Base-by-base conservation (phyloP, 1,140 invertebrate species). In the Drosophila willistoni region DNA sequence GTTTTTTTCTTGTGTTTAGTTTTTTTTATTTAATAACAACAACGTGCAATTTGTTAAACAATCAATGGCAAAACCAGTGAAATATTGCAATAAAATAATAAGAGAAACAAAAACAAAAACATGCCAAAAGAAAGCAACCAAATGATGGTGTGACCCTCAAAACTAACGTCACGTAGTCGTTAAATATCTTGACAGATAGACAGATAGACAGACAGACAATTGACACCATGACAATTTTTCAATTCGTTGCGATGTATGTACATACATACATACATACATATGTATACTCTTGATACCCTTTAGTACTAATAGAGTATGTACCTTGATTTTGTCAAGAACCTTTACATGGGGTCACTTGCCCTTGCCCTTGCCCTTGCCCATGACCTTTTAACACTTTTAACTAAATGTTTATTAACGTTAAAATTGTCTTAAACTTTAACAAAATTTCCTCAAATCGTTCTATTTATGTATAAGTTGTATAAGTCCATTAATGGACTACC, bases 31-130 rank as follows among this genome's bases (percentile, higher is more conserved):
- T 73, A 64, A 59, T 80, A 81, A 80, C 81, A 84, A 84, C 63
- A 84, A 84, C 63, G 66, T 84, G 77, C 71, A 76, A 65, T 76
- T 79, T 79, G 68, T 76, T 69, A 7, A 72, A 71, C 73, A 77
- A 63, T 59, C 63, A 72, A 12, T 12, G 36, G 44, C 19, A 9
- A 14, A 64, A 25, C 41, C 47, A 29, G 22, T 14, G 17, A 64
- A 59, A 57, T 29, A n/a, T 57, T 66, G 70, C 44, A 54, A 67
- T 34, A 51, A 55, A 67, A 29, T 57, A 66, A 47, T 34, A 71
- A n/a, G n/a, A n/a, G n/a, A n/a, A n/a, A 61, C 41, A 66, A 54
- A 56, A 54, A 63, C 57, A 36, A 44, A 42, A 64, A 61, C 33
- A 54, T 44, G 34, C 19, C 54, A 12, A 60, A 61, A 54, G 34